These are phyloP conservation scores for Crocuta crocuta DNA, from an alignment of 2,113 vertebrate genomes.

Conservation along the genomic window DNA sequence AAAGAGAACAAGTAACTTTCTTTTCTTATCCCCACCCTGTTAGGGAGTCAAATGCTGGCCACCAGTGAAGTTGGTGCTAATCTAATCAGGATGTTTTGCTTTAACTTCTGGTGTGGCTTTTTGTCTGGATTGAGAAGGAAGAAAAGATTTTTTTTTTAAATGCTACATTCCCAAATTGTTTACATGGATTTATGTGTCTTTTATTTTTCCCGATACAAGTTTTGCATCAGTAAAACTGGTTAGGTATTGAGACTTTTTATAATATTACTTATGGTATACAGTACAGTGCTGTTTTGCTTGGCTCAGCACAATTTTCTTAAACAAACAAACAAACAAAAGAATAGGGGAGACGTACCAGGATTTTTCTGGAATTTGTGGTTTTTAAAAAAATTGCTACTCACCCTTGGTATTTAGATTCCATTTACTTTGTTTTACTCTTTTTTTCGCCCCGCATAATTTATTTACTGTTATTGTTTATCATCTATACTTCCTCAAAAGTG, in stretches of 20 bases:
- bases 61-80: constrained; percentile 76
- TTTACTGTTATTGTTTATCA: background rate
- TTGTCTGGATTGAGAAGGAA: constrained; percentile 55
- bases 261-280: background rate
- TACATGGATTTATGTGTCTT: constrained; percentile 12
- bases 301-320: background rate
- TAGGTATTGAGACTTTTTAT: constrained; percentile 43
- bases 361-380: background rate
- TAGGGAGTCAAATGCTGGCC: constrained; percentile 50
- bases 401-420: background rate
- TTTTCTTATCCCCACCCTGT: constrained; percentile 53
- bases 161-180: constrained; percentile 52
- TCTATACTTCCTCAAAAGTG: background rate
- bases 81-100: constrained; percentile 81
- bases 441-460: background rate
- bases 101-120: constrained; percentile 74
- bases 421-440: background rate
- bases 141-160: constrained; percentile 41
- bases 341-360: background rate
- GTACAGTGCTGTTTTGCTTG: background rate
- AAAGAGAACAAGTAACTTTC: constrained; percentile 65
- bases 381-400: background rate
- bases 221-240: constrained; percentile 10
- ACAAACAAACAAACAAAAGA: background rate
- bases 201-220: constrained; percentile 38